These are phyloP conservation scores for Haemorhous mexicanus DNA, from an alignment of 2,113 vertebrate genomes.

Conservation along the genomic window DNA sequence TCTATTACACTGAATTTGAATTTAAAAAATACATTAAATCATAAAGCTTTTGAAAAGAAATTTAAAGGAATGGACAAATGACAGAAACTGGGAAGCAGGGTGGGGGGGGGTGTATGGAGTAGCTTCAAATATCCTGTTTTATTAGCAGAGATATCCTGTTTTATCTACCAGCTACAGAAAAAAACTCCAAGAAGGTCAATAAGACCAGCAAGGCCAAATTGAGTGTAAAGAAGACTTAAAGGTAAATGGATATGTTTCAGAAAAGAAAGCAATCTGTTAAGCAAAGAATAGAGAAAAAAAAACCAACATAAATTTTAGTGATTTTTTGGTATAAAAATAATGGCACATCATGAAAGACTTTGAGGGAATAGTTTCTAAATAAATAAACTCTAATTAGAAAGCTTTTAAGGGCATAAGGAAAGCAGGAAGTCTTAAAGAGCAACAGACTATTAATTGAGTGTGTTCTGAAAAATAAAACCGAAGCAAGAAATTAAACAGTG, in stretches of 20 bases:
- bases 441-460: background rate
- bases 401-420: background rate
- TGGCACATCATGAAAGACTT: background rate
- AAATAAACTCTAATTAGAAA: background rate
- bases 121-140: background rate
- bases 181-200: background rate
- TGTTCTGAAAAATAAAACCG: background rate
- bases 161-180: background rate
- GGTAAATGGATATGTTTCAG: background rate
- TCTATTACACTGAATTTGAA: background rate
- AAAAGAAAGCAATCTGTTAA: background rate
- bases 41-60: background rate
- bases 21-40: background rate
- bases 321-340: background rate
- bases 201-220: background rate
- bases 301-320: background rate
- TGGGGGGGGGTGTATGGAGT: rapidly evolving
- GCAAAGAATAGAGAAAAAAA: background rate
- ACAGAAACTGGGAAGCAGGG: background rate
- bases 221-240: background rate
- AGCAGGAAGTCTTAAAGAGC: background rate
- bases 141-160: background rate
- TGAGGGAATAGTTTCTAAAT: background rate
- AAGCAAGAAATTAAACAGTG: background rate
- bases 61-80: background rate